phyloP scores from a whole-genome alignment of 2,113 vertebrate genomes.

The Nycticryphes semicollaris region DNA sequence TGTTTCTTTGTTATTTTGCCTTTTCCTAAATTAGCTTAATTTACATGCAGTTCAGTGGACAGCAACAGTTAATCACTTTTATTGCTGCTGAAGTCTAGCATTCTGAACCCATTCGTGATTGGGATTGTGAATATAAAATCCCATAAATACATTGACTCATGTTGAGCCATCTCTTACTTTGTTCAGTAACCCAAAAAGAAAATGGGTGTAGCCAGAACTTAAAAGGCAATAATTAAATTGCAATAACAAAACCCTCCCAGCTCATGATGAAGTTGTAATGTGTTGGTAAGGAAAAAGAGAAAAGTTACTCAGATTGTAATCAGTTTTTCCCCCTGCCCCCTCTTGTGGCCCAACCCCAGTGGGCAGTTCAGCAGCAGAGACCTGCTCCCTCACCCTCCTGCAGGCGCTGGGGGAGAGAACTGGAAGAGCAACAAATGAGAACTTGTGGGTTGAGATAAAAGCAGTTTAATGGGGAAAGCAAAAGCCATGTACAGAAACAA shows the following conservation, averaged over 20 bases:
- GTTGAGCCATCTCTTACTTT: background rate
- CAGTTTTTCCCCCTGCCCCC: background rate
- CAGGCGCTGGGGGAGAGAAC: background rate
- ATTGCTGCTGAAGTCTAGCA: background rate
- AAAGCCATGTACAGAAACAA: fast-evolving
- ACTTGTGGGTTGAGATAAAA: fast-evolving
- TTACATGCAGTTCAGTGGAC: background rate
- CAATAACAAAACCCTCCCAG: background rate
- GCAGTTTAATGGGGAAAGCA: background rate
- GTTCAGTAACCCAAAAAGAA: background rate
- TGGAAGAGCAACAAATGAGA: fast-evolving
- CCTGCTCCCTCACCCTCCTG: fast-evolving
- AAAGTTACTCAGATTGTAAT: fast-evolving
- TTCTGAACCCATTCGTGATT: background rate
- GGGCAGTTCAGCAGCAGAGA: fast-evolving
- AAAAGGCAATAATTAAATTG: background rate
- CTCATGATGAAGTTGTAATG: background rate
- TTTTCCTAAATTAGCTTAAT: background rate
- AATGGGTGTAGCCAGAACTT: background rate
- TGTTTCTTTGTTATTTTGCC: background rate
- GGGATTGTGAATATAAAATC: background rate
- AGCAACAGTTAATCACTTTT: background rate
- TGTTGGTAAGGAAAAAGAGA: background rate
- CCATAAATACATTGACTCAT: fast-evolving
- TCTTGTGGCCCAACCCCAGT: fast-evolving